Percentiles rank a stretch among this genome's conserved stretches.
Evolutionary conservation across 2,113 vertebrate species (phyloP).

Genomic region (Gnathonemus echidnorhynchus): DNA sequence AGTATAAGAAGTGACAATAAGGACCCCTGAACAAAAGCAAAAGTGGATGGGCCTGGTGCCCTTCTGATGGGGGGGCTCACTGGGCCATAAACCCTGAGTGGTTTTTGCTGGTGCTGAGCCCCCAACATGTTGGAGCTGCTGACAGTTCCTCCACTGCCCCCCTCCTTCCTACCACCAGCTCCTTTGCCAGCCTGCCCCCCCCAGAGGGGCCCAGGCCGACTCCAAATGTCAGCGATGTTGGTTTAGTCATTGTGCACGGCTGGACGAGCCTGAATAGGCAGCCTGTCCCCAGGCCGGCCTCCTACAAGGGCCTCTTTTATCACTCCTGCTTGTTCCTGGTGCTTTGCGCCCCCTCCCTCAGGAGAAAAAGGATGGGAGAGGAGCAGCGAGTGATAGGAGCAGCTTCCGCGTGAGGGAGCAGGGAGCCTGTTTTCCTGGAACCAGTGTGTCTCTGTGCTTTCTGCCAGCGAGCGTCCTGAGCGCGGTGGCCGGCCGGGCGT

Average conservation of each 20-base stretch:
- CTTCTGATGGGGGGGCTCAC: background rate
- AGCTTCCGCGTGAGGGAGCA: conserved; percentile 50
- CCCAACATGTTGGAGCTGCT: background rate
- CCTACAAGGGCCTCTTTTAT: conserved; percentile 69
- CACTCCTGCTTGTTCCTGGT: conserved; percentile 62
- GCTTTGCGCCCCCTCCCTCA: conserved; percentile 40
- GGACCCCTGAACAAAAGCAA: background rate
- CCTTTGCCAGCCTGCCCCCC: background rate
- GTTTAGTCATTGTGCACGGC: conserved; percentile 74
- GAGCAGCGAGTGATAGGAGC: conserved; percentile 24
- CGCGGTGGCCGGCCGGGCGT: conserved; percentile 25
- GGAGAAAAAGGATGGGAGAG: conserved; percentile 40
- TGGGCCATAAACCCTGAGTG: background rate
- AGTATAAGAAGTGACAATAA: background rate
- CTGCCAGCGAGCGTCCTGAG: conserved; percentile 45
- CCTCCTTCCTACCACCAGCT: background rate
- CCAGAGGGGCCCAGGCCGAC: conserved; percentile 54
- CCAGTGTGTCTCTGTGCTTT: conserved; percentile 46
- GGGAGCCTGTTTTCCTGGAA: conserved; percentile 46
- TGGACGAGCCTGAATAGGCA: conserved; percentile 65
- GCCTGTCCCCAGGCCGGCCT: conserved; percentile 67
- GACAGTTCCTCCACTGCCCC: background rate
- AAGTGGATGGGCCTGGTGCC: background rate
- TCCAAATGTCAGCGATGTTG: conserved; percentile 74
- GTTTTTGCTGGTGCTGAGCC: background rate